These are phyloP conservation scores for Speoplatyrhinus poulsoni DNA, from an alignment of 2,113 vertebrate species.

Conservation along the genomic window DNA sequence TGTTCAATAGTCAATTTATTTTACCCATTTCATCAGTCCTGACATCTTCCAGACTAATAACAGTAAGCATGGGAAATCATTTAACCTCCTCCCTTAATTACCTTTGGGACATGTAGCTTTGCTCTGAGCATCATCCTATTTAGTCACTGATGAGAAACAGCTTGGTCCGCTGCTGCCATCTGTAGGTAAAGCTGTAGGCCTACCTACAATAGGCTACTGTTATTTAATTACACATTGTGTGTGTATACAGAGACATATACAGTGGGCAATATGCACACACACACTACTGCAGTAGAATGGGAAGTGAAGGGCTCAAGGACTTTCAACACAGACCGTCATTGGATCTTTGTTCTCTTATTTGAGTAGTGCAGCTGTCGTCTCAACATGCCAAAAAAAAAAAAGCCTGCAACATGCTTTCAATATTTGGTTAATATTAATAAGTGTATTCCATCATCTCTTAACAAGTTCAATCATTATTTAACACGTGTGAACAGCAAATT, in stretches of 20 bases:
- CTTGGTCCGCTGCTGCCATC: slow-evolving; percentile 54
- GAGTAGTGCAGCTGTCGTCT: no score
- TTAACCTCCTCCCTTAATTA: slow-evolving; percentile 37
- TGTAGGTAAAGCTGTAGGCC: slow-evolving; percentile 29
- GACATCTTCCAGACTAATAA: background rate
- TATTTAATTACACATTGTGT: background rate
- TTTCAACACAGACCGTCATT: no score
- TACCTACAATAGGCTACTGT: background rate
- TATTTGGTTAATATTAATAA: background rate
- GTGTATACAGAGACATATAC: no score
- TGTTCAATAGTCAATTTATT: background rate
- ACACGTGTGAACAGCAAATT: background rate
- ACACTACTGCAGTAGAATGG: no score
- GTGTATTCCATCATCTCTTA: no score
- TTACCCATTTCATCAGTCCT: background rate
- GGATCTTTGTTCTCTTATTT: no score
- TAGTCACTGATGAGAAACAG: background rate
- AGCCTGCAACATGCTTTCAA: no score
- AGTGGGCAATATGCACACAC: no score
- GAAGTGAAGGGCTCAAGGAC: no score
- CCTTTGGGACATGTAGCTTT: slow-evolving; percentile 13
- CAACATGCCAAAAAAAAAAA: no score
- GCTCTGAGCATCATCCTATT: background rate
- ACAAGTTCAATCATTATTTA: no score
- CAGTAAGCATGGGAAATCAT: slow-evolving; percentile 29